A percentile compares a stretch with the other conserved stretches of the same genome.
Evolutionary conservation across 2,797 vertebrate genomes (phyloP).

Genomic region (Numenius phaeopus): DNA sequence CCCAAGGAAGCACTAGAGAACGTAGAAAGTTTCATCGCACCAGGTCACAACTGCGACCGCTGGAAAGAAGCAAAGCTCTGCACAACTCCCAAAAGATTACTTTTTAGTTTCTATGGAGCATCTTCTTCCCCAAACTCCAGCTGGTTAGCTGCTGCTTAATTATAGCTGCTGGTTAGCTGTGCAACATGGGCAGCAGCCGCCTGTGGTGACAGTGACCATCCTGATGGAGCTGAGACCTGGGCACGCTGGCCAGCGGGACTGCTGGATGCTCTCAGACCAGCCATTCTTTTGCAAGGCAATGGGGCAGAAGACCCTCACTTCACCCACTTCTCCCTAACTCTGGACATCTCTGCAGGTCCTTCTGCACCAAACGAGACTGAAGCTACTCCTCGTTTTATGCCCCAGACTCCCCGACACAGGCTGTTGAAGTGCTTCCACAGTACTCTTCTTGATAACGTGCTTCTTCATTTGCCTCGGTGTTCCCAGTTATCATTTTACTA

Average conservation of each 20-base stretch:
- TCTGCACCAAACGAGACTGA: not conserved
- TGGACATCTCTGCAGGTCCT: not conserved
- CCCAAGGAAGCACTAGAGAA: not conserved
- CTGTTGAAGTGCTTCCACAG: not conserved
- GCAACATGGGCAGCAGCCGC: not conserved
- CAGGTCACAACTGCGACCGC: rapidly evolving
- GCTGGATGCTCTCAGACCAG: rapidly evolving
- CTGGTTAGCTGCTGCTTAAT: not conserved
- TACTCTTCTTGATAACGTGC: rapidly evolving
- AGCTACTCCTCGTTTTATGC: not conserved
- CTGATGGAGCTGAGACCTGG: not conserved
- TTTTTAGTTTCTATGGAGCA: not conserved
- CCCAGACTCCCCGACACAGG: not conserved
- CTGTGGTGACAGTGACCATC: not conserved
- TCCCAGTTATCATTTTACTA: not conserved
- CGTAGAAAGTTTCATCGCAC: not conserved
- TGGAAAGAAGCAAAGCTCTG: not conserved
- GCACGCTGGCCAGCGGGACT: rapidly evolving
- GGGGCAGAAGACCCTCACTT: not conserved
- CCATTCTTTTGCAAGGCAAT: rapidly evolving
- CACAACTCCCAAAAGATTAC: not conserved
- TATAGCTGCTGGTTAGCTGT: not conserved
- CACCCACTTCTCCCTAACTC: not conserved
- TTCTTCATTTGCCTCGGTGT: not conserved
- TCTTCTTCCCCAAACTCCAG: not conserved